Evolutionary conservation across 2,113 vertebrate species (phyloP).

Genomic region (Cebidichthys violaceus): DNA sequence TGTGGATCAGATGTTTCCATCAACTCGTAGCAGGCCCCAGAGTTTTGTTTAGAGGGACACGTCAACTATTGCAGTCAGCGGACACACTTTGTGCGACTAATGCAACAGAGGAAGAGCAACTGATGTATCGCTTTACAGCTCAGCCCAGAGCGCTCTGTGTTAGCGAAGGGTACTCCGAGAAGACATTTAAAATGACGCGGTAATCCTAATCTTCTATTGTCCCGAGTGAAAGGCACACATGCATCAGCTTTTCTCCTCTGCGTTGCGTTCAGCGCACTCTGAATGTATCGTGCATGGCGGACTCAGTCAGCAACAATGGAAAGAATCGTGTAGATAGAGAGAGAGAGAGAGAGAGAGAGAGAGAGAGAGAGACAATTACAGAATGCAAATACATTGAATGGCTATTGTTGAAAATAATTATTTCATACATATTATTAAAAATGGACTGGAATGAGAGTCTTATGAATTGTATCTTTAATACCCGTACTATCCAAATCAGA

Average conservation of each 20-base stretch:
- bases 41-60: too few species aligned
- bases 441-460: not conserved
- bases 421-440: not conserved
- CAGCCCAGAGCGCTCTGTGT: too few species aligned
- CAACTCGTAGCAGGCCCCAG: not conserved
- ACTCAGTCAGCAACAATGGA: not conserved
- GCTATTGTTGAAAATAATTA: not conserved
- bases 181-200: not conserved
- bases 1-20: not conserved
- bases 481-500: not conserved
- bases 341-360: not conserved
- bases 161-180: not conserved
- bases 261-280: not conserved
- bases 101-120: not conserved
- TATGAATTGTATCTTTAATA: not conserved
- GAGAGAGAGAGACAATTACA: not conserved
- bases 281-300: not conserved
- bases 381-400: not conserved
- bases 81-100: not conserved
- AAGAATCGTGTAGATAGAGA: not conserved
- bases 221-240: not conserved
- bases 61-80: not conserved
- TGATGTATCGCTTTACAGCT: not conserved
- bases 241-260: slow-evolving; percentile 2
- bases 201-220: not conserved